Conservation (phyloP, 2,888 invertebrate species). For the Lamellibrachia satsuma region DNA sequence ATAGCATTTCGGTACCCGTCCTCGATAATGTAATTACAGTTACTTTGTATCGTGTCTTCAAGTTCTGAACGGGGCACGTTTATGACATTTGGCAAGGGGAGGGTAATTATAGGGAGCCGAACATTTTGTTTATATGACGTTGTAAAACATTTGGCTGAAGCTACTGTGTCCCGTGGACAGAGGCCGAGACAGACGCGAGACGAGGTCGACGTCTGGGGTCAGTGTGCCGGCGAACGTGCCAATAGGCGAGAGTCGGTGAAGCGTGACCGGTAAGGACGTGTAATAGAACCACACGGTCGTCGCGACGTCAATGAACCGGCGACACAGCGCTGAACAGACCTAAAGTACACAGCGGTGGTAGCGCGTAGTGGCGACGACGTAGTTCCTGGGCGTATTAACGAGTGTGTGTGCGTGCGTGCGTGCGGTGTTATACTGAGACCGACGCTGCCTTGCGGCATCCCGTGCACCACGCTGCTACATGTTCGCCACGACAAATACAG, state of each 20-base stretch:
- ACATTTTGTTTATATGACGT: background rate
- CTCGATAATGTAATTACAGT: background rate
- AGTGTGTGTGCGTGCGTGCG: background rate
- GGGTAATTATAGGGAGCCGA: background rate
- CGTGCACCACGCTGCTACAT: background rate
- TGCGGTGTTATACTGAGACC: background rate
- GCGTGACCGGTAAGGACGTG: background rate
- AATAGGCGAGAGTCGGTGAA: background rate
- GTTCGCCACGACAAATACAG: background rate
- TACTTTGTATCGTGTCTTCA: background rate
- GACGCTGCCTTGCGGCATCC: background rate
- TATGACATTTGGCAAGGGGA: background rate
- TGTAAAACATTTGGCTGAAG: background rate
- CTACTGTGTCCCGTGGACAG: background rate
- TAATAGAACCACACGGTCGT: background rate
- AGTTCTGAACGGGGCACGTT: background rate
- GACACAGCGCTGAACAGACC: background rate
- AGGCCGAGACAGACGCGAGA: background rate
- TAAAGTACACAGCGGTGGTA: background rate
- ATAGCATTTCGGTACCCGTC: background rate
- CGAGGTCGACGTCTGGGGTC: background rate
- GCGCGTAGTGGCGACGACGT: background rate
- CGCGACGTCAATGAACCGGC: background rate
- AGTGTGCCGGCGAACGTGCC: background rate
- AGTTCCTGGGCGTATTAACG: background rate